Percentiles rank a stretch among this genome's conserved stretches.
Conservation (phyloP, 92 coral and sea anemone species). For the Palythoa heliodiscus region DNA sequence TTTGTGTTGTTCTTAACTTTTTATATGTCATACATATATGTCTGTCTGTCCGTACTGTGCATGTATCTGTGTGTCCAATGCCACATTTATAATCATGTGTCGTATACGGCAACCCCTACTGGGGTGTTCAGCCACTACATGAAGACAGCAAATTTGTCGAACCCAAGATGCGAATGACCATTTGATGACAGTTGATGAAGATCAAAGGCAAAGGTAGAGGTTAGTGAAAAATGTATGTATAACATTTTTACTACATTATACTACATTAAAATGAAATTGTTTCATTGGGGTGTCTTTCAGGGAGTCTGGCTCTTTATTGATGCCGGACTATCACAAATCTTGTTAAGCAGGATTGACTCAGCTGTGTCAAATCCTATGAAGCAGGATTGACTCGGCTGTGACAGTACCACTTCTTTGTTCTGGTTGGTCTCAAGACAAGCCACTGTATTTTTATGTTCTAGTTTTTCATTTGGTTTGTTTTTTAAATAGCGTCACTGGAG, state of each 20-base stretch:
- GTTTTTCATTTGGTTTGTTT: background rate
- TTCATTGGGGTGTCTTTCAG: background rate
- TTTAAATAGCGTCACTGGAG: too few species aligned
- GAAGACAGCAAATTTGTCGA: constrained; percentile 13
- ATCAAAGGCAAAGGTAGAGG: constrained; percentile 46
- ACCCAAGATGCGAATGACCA: background rate
- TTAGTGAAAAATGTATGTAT: constrained; percentile 34
- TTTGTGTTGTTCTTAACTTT: too few species aligned
- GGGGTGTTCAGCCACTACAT: constrained; percentile 25
- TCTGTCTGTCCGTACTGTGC: background rate
- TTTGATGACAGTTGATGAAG: constrained; percentile 15
- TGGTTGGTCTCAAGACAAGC: background rate
- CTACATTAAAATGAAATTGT: background rate
- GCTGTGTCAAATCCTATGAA: background rate
- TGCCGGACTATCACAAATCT: background rate
- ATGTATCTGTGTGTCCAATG: background rate
- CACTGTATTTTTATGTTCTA: background rate
- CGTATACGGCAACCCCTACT: background rate
- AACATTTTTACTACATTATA: background rate
- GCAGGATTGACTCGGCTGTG: background rate
- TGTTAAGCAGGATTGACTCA: background rate
- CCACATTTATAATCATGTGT: background rate
- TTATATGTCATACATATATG: background rate
- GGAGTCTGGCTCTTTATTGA: background rate
- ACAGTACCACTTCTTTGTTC: background rate